Evolutionary conservation across 1,140 invertebrate species (phyloP).

Genomic region (Laodelphax striatellus): DNA sequence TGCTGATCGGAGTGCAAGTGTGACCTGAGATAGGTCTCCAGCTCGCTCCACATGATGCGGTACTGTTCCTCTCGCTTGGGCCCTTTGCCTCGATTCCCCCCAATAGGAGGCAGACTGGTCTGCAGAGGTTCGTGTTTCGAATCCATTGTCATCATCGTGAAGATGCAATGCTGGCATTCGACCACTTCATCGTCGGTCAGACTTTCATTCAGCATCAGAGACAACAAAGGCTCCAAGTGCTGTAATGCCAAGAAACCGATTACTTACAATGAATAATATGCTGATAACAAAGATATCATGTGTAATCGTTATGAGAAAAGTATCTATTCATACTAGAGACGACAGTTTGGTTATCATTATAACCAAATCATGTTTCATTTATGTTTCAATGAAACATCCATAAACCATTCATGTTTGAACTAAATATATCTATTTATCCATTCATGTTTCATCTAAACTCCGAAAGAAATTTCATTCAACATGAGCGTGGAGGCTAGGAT

Average conservation of each 20-base stretch:
- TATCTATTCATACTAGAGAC: no score
- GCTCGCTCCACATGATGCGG: conserved; percentile 74
- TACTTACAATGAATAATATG: no score
- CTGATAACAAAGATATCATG: no score
- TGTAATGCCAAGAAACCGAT: conserved; percentile 31
- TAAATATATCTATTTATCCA: no score
- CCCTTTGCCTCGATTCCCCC: conserved; percentile 38
- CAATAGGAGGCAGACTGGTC: conserved; percentile 35
- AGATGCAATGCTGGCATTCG: conserved; percentile 80
- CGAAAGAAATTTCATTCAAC: no score
- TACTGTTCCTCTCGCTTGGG: conserved; percentile 74
- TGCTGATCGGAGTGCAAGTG: conserved; percentile 61
- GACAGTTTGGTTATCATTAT: no score
- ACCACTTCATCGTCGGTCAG: conserved; percentile 75
- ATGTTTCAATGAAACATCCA: no score
- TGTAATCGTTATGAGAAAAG: no score
- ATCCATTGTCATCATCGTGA: conserved; percentile 69
- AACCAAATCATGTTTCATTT: no score
- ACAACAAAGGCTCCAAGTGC: conserved; percentile 69
- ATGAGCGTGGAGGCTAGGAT: no score
- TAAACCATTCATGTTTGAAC: no score
- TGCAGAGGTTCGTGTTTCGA: conserved; percentile 70
- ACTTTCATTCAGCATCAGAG: conserved; percentile 69
- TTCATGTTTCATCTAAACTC: no score
- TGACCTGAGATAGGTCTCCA: conserved; percentile 64